Evolutionary conservation across 1,140 invertebrate genomes (phyloP), one percentile per base, ranked within the genome.

Genomic region (Eumaeus atala): DNA sequence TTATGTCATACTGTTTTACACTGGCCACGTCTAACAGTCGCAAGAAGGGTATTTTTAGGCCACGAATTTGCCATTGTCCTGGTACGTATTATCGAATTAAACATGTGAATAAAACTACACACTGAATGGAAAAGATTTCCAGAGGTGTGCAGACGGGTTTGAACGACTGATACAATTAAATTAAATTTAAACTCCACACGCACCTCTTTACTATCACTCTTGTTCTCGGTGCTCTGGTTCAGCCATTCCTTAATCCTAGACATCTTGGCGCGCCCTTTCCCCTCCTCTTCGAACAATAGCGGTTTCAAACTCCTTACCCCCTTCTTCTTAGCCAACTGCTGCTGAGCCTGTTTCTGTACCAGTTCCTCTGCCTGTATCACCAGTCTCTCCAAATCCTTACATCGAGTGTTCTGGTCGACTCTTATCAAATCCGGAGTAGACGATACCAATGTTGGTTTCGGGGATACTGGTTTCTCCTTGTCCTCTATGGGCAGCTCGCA

Each of bases 281-380:
- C 74, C 62, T 86, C 84, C 14, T 86, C 88, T 33, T 88, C 87
- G 54, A 91, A 87, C 28, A 87, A 73, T 7, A 91, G 62, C 17
- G 88, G 87, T 34, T 90, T 89, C 42, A 91, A 87, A 40, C 67
- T 87, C 63, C 88, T 84, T 0, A 80, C 62, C n/a, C 77, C 69
- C 49, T 87, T 87, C 55, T 88, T 87, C 73, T 80, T 73, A 12
- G 85, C 70, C 68, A 82, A 67, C 44, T 72, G 66, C 62, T 81
- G 68, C 61, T 84, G 74, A 64, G 74, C 80, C 80, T 89, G 77
- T 69, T 83, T 89, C 64, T 83, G 89, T 3, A 94, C 93, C 64
- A 94, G 83, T 74, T 93, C 90, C 65, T 94, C 93, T 5, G 92
- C 93, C 67, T 93, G 90, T 54, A 91, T 90, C 34, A 94, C 92